These are phyloP conservation scores for Mayetiola destructor DNA, from an alignment of 2,888 invertebrate genomes.

Conservation along the genomic window DNA sequence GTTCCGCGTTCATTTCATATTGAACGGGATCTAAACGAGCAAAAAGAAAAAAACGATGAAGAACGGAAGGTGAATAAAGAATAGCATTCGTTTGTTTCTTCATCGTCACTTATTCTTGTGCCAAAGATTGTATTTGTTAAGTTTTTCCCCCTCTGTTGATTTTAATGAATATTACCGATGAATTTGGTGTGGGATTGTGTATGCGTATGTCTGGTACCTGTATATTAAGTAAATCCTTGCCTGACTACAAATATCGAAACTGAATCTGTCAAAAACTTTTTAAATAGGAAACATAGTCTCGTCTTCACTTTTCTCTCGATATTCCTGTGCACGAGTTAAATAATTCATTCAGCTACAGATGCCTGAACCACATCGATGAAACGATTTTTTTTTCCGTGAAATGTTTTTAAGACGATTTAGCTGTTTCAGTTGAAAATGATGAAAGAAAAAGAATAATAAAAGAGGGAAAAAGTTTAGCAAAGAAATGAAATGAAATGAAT, in stretches of 20 bases:
- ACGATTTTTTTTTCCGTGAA: neutral
- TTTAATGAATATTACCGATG: neutral
- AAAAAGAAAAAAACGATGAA: too few species aligned
- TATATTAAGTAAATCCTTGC: constrained; percentile 10
- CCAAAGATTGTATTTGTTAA: too few species aligned
- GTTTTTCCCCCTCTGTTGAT: neutral
- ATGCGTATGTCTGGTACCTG: neutral
- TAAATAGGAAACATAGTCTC: neutral
- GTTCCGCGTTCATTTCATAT: neutral
- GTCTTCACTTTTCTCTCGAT: neutral
- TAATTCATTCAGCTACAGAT: neutral
- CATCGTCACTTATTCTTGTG: neutral
- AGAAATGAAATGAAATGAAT: neutral
- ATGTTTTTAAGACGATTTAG: constrained; percentile 3
- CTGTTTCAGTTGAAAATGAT: neutral
- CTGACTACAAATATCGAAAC: neutral
- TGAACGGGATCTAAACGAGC: too few species aligned
- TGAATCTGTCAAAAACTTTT: constrained; percentile 3
- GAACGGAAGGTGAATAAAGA: too few species aligned
- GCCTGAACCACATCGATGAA: neutral
- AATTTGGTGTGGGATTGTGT: too few species aligned
- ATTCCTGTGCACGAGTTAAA: neutral
- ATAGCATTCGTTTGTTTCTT: neutral
- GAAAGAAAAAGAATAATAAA: too few species aligned
- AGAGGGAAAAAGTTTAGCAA: neutral